Evolutionary conservation across 2,113 vertebrate species (phyloP).

Genomic region (Mastomys natalensis): DNA sequence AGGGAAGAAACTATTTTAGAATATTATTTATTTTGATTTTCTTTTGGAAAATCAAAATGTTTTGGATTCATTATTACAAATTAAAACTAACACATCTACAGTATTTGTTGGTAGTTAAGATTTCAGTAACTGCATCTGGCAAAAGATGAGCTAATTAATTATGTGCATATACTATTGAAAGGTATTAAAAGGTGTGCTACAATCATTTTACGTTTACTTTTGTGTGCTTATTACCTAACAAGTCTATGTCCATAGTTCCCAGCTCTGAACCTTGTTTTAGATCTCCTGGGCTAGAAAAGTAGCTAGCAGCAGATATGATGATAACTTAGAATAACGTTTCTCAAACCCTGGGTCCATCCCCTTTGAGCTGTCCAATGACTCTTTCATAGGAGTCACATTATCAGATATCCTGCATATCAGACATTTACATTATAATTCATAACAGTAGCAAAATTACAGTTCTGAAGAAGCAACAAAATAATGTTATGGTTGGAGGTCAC

Average conservation of each 20-base stretch:
- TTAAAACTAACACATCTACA: constrained; percentile 24
- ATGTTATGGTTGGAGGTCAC: not conserved
- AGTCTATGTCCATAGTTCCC: not conserved
- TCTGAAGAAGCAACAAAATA: not conserved
- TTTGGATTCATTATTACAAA: constrained; percentile 47
- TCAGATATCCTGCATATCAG: too few relatives aligned
- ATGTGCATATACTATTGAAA: constrained; percentile 26
- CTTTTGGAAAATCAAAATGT: not conserved
- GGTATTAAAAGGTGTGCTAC: not conserved
- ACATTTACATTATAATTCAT: too few relatives aligned
- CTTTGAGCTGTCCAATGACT: not conserved
- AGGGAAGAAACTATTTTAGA: constrained; percentile 42
- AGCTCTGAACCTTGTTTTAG: not conserved
- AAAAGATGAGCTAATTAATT: constrained; percentile 37
- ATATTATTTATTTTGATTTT: constrained; percentile 47
- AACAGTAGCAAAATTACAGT: not conserved
- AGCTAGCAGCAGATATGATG: not conserved
- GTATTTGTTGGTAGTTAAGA: constrained; percentile 56
- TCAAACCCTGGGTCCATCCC: not conserved
- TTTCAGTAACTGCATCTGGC: not conserved
- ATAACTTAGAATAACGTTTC: not conserved
- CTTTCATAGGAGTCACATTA: not conserved
- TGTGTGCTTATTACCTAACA: not conserved
- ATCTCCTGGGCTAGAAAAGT: not conserved
- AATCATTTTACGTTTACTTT: constrained; percentile 34